Base-by-base conservation (phyloP, 92 coral and sea anemone species). In the Parazoanthus darwini region DNA sequence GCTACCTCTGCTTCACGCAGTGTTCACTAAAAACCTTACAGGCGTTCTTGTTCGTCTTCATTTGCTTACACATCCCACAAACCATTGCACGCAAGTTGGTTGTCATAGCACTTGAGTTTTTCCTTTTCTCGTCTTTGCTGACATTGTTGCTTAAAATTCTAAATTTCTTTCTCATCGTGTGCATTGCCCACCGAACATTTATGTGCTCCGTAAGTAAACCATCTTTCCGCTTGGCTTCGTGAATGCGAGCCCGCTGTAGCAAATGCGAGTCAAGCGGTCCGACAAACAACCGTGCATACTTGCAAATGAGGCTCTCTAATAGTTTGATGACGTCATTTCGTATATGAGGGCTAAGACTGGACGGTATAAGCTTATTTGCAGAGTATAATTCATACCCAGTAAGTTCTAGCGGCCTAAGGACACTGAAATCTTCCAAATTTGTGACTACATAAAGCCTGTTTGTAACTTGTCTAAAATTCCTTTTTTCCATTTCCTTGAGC, bases 191-290 rank as follows among this genome's bases (percentile, higher is more conserved):
- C 42, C 89, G 83, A 14, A 94, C 94, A 37, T 89, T 93, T 33
- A 93, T 91, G 50, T 86, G 87, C 68, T 90, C 90, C 1, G 88
- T 87, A 43, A 94, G 70, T 13, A 94, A 79, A 1, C 92, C 94
- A 43, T 94, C 96, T 56, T 48, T 86, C 33, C 50, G 77, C 37
- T 82, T 70, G 59, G 98, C 98, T 56, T 94, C 94, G 88, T 94
- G 94, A 26, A 94, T 81, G 38, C 98, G 95, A 36, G 96, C 96
- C 88, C 93, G 90, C 68, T 91, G 96, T 48, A 93, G 91, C 58
- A 93, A 81, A 50, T 93, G 92, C 42, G 98, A 92, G 72, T 94
- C 94, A 50, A 50, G 82, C 16, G 98, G 92, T 35, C 98, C 98
- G 79, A 82, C 96, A 79, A 86, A 94, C 29, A 90, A 86, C 26